A percentile compares a stretch with the other conserved stretches of the same genome.
phyloP scores from a whole-genome alignment of 2,797 vertebrate species.

The Poecilia picta region DNA sequence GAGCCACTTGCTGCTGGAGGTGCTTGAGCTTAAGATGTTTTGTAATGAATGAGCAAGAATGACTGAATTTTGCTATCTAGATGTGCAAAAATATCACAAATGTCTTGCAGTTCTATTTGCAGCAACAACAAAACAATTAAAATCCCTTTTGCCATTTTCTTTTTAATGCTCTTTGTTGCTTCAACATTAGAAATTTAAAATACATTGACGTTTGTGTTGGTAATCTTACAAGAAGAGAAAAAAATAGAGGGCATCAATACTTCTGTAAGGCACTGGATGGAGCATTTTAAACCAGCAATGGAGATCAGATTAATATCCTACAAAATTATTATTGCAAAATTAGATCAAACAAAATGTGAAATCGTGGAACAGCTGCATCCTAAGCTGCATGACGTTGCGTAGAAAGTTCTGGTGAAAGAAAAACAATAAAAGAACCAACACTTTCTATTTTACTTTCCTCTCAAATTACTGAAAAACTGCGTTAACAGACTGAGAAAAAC shows the following conservation, averaged over 20 bases:
- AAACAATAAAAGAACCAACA: neutral
- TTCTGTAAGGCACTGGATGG: neutral
- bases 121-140: neutral
- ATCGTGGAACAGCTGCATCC: neutral
- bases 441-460: neutral
- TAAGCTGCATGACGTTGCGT: neutral
- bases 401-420: neutral
- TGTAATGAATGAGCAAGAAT: neutral
- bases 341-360: neutral
- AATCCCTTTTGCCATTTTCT: neutral
- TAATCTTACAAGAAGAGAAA: neutral
- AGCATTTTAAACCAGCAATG: neutral
- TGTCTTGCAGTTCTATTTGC: too few species aligned
- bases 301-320: neutral
- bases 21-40: neutral
- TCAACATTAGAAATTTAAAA: neutral
- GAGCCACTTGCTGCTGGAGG: conserved; percentile 12
- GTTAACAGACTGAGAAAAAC: neutral
- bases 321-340: neutral
- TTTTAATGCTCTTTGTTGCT: neutral
- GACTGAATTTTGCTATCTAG: neutral
- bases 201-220: neutral
- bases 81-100: neutral
- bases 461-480: neutral
- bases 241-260: neutral